Conservation (phyloP, 2,888 invertebrate genomes). For the Prionchulus punctatus region DNA sequence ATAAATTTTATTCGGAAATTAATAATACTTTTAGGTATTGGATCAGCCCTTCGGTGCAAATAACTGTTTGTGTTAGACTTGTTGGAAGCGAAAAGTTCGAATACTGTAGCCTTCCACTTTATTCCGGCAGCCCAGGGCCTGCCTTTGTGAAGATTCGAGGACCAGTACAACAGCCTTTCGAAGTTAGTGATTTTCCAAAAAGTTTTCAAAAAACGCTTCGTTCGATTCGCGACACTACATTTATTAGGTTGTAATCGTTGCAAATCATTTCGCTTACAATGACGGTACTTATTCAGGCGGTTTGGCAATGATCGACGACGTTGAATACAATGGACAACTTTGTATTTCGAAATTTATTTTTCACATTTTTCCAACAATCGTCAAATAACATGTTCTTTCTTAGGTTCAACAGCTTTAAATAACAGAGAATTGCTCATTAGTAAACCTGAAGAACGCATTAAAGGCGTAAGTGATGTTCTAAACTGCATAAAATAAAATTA, state of each 20-base stretch:
- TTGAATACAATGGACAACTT: slow-evolving; percentile 26
- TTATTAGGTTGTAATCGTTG: not conserved
- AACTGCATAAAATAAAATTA: too few relatives aligned
- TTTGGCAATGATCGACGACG: slow-evolving; percentile 27
- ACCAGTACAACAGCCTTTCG: slow-evolving; percentile 22
- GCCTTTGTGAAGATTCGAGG: slow-evolving; percentile 25
- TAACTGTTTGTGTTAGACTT: slow-evolving; percentile 20
- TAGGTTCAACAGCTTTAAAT: too few relatives aligned
- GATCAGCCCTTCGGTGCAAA: slow-evolving; percentile 26
- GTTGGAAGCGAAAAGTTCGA: not conserved
- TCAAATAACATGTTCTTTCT: too few relatives aligned
- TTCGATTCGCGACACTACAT: not conserved
- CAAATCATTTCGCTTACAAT: slow-evolving; percentile 1
- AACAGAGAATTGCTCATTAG: too few relatives aligned
- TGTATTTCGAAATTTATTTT: too few relatives aligned
- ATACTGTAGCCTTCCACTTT: slow-evolving; percentile 23
- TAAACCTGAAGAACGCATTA: too few relatives aligned
- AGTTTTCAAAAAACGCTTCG: not conserved
- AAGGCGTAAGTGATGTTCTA: too few relatives aligned
- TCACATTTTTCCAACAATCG: too few relatives aligned
- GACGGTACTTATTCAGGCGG: slow-evolving; percentile 16
- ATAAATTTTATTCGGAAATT: not conserved
- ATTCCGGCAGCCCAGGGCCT: slow-evolving; percentile 28
- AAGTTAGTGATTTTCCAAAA: too few relatives aligned
- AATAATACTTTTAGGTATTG: slow-evolving; percentile 19